These are phyloP conservation scores for Spea bombifrons DNA, from an alignment of 2,113 vertebrate genomes.

Conservation along the genomic window DNA sequence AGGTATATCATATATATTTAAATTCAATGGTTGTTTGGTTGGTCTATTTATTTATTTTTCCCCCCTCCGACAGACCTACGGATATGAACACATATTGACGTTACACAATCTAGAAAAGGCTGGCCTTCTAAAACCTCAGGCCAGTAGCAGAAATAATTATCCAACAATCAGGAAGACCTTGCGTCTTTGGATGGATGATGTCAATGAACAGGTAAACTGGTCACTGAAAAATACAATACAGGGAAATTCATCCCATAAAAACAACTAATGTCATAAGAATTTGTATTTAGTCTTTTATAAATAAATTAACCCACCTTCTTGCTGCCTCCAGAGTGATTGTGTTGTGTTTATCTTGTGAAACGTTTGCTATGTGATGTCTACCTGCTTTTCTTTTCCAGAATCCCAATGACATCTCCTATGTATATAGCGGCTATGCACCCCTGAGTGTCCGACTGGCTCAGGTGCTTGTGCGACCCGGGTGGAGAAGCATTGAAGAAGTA, in stretches of 20 bases:
- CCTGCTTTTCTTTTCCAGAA: constrained; percentile 66
- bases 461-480: constrained; percentile 87
- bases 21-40: not conserved
- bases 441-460: constrained; percentile 92
- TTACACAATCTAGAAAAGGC: constrained; percentile 90
- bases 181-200: constrained; percentile 96
- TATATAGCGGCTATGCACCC: constrained; percentile 94
- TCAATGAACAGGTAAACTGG: constrained; percentile 83
- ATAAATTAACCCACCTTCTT: no score
- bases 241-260: no score
- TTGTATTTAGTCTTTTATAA: not conserved
- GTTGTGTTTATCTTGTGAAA: no score
- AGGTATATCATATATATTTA: no score
- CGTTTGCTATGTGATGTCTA: no score
- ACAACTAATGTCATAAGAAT: no score
- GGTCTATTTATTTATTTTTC: not conserved
- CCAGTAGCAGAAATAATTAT: constrained; percentile 84
- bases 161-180: constrained; percentile 93
- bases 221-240: no score
- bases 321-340: not conserved
- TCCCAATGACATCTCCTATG: constrained; percentile 94
- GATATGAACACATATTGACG: constrained; percentile 91
- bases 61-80: constrained; percentile 76
- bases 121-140: constrained; percentile 83
- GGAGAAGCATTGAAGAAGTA: constrained; percentile 96